These are phyloP conservation scores for Phataginus tricuspis DNA, from an alignment of 2,797 vertebrate species.

Conservation along the genomic window DNA sequence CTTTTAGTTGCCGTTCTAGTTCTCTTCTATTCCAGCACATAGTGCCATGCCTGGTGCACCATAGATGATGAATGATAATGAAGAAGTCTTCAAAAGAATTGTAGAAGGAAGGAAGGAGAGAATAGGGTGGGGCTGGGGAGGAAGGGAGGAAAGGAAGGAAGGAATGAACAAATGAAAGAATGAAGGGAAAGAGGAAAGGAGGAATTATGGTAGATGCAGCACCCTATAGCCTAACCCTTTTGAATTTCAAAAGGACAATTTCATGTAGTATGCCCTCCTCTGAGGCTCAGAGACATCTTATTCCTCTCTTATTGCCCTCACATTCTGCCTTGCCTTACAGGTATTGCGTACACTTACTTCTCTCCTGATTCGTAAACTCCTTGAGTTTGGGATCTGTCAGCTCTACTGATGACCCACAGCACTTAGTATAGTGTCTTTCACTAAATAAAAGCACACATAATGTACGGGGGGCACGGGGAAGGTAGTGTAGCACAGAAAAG, in stretches of 20 bases:
- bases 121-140: too few relatives aligned
- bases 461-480: too few relatives aligned
- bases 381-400: background rate
- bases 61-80: background rate
- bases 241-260: slow-evolving; percentile 10
- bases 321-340: background rate
- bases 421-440: background rate
- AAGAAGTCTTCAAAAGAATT: background rate
- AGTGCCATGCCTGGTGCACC: background rate
- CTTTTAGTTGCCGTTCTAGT: background rate
- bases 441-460: background rate
- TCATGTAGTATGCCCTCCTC: background rate
- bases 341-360: background rate
- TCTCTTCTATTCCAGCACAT: background rate
- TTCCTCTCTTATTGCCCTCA: background rate
- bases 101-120: background rate
- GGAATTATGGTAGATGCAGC: background rate
- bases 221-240: background rate
- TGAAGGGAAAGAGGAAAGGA: background rate
- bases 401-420: background rate
- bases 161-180: background rate
- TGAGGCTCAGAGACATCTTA: background rate
- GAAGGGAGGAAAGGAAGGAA: background rate
- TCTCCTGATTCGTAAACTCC: background rate
- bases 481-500: too few relatives aligned